Conservation (phyloP, 1,140 invertebrate species). For the Tenebrio molitor region DNA sequence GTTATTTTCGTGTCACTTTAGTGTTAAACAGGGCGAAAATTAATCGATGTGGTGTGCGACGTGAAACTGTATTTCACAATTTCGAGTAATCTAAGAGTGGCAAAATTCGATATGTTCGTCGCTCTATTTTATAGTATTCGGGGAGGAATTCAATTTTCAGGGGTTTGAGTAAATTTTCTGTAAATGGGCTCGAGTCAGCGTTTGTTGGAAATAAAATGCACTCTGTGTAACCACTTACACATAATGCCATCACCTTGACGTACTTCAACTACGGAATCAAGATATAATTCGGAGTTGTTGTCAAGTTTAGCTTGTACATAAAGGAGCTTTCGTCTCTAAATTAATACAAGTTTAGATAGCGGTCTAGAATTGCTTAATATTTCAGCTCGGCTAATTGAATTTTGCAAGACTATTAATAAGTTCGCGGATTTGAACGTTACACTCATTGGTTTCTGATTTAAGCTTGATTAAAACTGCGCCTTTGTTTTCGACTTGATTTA, state of each 20-base stretch:
- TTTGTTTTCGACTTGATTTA: conserved; percentile 35
- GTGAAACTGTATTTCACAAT: no score
- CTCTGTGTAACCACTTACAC: conserved; percentile 7
- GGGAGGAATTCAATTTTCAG: conserved; percentile 3
- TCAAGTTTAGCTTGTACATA: conserved; percentile 24
- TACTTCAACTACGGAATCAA: background rate
- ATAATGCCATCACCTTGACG: background rate
- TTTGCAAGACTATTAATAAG: conserved; percentile 55
- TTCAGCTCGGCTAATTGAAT: conserved; percentile 56
- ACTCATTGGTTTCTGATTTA: conserved; percentile 50
- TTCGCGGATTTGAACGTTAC: conserved; percentile 49
- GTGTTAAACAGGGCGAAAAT: no score
- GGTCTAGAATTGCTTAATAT: conserved; percentile 53
- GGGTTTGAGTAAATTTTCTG: conserved; percentile 10
- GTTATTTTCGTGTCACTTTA: no score
- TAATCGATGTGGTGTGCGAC: no score
- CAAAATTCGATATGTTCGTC: conserved; percentile 10
- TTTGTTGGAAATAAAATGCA: conserved; percentile 2
- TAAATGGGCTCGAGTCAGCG: conserved; percentile 9
- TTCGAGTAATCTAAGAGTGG: background rate
- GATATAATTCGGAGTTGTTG: conserved; percentile 5
- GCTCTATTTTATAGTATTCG: conserved; percentile 8
- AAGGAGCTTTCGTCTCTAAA: conserved; percentile 45
- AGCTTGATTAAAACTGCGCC: conserved; percentile 50
- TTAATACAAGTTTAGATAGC: conserved; percentile 52